Conservation (phyloP, 1,140 invertebrate genomes). For the Lasioglossum albipes region DNA sequence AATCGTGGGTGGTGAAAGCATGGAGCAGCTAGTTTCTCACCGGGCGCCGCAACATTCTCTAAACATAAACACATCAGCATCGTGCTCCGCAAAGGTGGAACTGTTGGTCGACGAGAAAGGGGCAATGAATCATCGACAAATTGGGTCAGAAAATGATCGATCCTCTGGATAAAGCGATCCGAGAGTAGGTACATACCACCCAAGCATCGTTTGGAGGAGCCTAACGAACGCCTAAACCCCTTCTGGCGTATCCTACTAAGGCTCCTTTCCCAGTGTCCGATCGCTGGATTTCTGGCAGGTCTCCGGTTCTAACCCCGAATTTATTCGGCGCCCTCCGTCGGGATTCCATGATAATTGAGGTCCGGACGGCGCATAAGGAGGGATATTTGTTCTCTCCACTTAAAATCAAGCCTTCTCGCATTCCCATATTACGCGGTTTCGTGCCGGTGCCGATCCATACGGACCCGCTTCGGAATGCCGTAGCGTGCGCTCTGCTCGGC, state of each 20-base stretch:
- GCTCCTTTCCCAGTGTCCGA: conserved; percentile 35
- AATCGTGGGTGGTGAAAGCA: too few species aligned
- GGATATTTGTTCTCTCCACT: conserved; percentile 69
- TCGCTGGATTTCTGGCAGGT: conserved; percentile 21
- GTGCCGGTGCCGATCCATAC: conserved; percentile 31
- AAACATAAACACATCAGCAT: too few species aligned
- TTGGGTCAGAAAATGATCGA: neutral
- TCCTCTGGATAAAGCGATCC: neutral
- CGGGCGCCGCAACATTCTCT: too few species aligned
- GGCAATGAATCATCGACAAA: neutral
- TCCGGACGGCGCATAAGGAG: conserved; percentile 51
- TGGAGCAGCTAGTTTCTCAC: too few species aligned
- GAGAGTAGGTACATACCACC: neutral
- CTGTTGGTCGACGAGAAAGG: neutral
- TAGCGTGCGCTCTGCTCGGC: conserved; percentile 53
- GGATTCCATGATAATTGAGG: conserved; percentile 71
- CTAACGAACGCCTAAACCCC: too few species aligned
- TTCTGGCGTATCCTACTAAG: too few species aligned
- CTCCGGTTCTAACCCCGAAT: conserved; percentile 51
- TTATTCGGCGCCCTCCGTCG: conserved; percentile 53
- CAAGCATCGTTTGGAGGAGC: neutral
- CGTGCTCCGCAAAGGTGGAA: too few species aligned
- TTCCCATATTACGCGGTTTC: conserved; percentile 70
- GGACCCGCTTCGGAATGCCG: conserved; percentile 56
- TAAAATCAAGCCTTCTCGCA: conserved; percentile 64